Conservation (phyloP, 2,888 invertebrate species). For the Hemithea aestivaria region DNA sequence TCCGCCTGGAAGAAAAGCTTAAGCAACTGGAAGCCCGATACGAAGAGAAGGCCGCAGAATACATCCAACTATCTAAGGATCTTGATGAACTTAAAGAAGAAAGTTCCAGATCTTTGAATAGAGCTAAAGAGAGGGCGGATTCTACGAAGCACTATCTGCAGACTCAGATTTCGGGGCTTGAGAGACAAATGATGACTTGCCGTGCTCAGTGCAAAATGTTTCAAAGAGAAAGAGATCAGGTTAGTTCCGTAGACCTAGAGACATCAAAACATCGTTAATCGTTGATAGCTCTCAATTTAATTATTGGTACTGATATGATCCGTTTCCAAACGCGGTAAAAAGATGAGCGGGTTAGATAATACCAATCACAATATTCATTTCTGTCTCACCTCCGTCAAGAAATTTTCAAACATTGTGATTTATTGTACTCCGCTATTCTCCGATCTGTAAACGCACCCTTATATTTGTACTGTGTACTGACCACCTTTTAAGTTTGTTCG, state of each 20-base stretch:
- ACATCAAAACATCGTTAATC: too few species aligned
- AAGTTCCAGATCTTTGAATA: constrained; percentile 39
- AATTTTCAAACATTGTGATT: too few species aligned
- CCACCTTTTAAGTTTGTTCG: too few species aligned
- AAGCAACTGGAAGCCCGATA: constrained; percentile 44
- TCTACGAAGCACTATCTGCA: constrained; percentile 57
- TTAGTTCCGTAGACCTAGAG: constrained; percentile 28
- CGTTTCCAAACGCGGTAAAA: too few species aligned
- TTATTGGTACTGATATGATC: too few species aligned
- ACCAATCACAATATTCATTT: too few species aligned
- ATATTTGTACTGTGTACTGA: too few species aligned
- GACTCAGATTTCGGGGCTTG: constrained; percentile 60
- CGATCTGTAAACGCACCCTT: too few species aligned
- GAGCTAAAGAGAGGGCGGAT: constrained; percentile 56
- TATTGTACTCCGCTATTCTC: too few species aligned
- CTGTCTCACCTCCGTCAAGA: too few species aligned
- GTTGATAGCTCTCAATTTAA: too few species aligned
- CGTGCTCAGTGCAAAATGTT: constrained; percentile 57
- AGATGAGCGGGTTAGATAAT: too few species aligned
- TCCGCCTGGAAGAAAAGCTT: constrained; percentile 56
- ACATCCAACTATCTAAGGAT: constrained; percentile 41
- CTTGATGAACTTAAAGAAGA: constrained; percentile 54
- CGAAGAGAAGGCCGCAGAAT: constrained; percentile 51
- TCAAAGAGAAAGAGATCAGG: constrained; percentile 67
- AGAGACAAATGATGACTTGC: constrained; percentile 60